Evolutionary conservation across 2,797 vertebrate genomes (phyloP), one percentile per base, ranked within the genome.

Genomic region (Gymnothorax reevesii): DNA sequence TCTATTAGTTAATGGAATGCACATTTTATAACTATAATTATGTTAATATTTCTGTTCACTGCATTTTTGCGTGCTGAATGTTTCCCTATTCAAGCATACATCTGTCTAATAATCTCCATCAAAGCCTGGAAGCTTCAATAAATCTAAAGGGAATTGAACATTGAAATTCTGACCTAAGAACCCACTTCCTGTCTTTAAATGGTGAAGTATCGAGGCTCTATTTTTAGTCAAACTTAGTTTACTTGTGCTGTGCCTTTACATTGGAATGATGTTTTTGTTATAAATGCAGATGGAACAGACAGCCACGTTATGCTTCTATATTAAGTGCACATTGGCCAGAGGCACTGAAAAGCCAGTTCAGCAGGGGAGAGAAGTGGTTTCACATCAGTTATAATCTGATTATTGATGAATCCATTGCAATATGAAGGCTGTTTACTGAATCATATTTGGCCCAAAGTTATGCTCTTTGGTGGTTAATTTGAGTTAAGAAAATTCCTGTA

Each of bases 321-420:
- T 80, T 5, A 54, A 80, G 55, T 80, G 17, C 20, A n/a, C 49
- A 54, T 7, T 80, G 17, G 69, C 84, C 59, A 64, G 84, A 66
- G 82, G 85, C 82, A 86, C 79, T 69, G 69, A 33, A 5, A 79
- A 79, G 42, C 42, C 75, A 12, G 10, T 49, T 49, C 55, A 83
- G 73, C 82, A 12, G 85, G 79, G 66, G 59, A 84, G 69, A 88
- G 75, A 42, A 17, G 80, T 86, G 82, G 73, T 84, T 66, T 59
- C 57, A 66, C 91, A 87, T 91, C 91, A 54, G 85, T 86, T 84
- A 91, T 91, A 91, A 93, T 92, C 86, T 90, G 92, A 92, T 92
- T 89, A 86, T 89, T 89, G 91, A 91, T 54, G 90, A 2, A 92
- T 91, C 88, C 89, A 82, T 89, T 90, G 91, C 91, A 93, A 88